Percentiles rank a stretch among this genome's conserved stretches.
These are phyloP conservation scores for Epinephelus fuscoguttatus DNA, from an alignment of 2,113 vertebrate genomes.

Conservation along the genomic window DNA sequence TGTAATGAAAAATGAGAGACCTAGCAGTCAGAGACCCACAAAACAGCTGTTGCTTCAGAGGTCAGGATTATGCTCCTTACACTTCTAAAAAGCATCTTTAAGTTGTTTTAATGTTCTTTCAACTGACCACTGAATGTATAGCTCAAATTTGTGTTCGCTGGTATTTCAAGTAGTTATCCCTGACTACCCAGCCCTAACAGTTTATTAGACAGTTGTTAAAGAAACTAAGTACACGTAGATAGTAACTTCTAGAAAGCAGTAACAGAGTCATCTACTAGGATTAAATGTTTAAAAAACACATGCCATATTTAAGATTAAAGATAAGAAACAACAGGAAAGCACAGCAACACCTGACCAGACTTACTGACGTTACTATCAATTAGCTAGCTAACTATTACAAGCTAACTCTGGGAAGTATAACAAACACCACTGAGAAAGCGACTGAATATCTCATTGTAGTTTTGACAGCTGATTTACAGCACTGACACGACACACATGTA, in stretches of 20 bases:
- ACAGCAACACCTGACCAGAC: neutral
- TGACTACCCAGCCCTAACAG: neutral
- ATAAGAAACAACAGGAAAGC: neutral
- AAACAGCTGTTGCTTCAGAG: conserved; percentile 17
- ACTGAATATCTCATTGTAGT: neutral
- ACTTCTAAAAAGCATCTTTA: neutral
- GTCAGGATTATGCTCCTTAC: neutral
- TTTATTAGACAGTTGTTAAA: conserved; percentile 13
- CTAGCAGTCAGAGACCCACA: neutral
- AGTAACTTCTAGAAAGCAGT: neutral
- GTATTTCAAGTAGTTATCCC: neutral
- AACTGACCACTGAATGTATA: neutral
- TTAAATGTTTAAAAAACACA: neutral
- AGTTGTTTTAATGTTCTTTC: neutral
- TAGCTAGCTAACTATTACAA: neutral
- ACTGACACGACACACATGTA: neutral
- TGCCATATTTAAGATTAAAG: neutral
- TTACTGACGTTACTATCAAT: neutral
- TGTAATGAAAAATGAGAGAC: neutral
- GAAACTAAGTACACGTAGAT: too few species aligned
- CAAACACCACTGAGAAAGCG: conserved; percentile 8
- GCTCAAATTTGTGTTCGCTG: neutral
- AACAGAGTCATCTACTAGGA: neutral
- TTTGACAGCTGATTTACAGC: conserved; percentile 40
- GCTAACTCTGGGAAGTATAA: conserved; percentile 28